Evolutionary conservation across 2,797 vertebrate genomes (phyloP).

Genomic region (Mormyrops attenuatus): DNA sequence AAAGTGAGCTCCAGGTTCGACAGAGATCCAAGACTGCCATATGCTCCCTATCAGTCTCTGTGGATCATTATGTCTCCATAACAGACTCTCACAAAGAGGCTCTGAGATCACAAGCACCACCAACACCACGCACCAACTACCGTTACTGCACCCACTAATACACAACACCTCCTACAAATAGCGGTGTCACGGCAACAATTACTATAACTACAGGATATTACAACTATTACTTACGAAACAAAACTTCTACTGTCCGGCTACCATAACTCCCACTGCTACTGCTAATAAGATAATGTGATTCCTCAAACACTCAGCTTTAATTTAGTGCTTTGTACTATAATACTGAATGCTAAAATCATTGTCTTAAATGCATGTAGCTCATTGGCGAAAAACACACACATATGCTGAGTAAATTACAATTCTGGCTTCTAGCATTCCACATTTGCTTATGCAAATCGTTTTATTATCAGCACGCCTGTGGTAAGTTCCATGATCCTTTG

Average conservation of each 20-base stretch:
- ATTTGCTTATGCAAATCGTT: neutral
- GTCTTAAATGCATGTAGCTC: neutral
- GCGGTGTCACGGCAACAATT: neutral
- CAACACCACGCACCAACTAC: neutral
- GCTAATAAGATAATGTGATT: neutral
- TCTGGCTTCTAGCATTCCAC: neutral
- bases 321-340: neutral
- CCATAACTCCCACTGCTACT: neutral
- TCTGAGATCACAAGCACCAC: neutral
- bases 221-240: neutral
- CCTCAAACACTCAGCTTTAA: neutral
- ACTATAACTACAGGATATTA: neutral
- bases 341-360: neutral
- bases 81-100: neutral
- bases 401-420: neutral
- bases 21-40: neutral
- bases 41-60: neutral
- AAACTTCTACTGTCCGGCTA: neutral
- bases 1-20: neutral
- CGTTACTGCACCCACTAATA: neutral
- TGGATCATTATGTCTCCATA: neutral
- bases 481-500: constrained; percentile 35
- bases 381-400: neutral
- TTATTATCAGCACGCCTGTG: constrained; percentile 37
- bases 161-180: neutral